Conservation (phyloP, 2,888 invertebrate species). For the Mesorhabditis spiculigera region DNA sequence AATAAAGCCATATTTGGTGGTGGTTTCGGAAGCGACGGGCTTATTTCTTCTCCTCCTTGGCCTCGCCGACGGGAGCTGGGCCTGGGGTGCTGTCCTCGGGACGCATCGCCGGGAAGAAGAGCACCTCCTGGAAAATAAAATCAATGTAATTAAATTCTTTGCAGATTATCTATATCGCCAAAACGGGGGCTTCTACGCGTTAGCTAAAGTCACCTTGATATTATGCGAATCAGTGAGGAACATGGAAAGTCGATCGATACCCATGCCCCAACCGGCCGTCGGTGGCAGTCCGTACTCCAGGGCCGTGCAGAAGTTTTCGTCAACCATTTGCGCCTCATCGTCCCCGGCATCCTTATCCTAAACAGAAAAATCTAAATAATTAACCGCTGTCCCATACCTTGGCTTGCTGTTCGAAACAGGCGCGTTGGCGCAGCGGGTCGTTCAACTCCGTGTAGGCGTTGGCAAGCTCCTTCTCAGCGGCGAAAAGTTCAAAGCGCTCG, state of each 20-base stretch:
- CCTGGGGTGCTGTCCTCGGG: slow-evolving; percentile 69
- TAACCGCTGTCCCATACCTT: slow-evolving; percentile 61
- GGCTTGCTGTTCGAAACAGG: slow-evolving; percentile 91
- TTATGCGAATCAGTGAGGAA: slow-evolving; percentile 96
- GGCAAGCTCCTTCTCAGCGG: slow-evolving; percentile 92
- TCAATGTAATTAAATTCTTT: not conserved
- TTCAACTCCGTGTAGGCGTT: slow-evolving; percentile 99
- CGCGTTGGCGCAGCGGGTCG: slow-evolving; percentile 88
- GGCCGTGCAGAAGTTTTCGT: slow-evolving; percentile 94
- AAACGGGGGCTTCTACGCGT: not conserved
- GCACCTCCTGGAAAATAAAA: slow-evolving; percentile 76
- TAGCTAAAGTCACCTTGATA: slow-evolving; percentile 75
- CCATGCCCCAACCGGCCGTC: slow-evolving; percentile 98
- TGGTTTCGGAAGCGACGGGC: no score
- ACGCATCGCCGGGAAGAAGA: slow-evolving; percentile 97
- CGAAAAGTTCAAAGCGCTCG: slow-evolving; percentile 84
- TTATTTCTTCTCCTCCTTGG: not conserved
- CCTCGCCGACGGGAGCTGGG: not conserved
- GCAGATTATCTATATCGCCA: no score
- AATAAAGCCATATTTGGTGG: no score
- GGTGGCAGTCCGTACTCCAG: slow-evolving; percentile 97
- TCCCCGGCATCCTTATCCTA: slow-evolving; percentile 93
- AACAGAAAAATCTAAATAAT: slow-evolving; percentile 16
- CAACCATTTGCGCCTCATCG: slow-evolving; percentile 93
- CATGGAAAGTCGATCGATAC: slow-evolving; percentile 93